phyloP scores from a whole-genome alignment of 2,797 vertebrate species.

The Dendrocincla tyrannina region DNA sequence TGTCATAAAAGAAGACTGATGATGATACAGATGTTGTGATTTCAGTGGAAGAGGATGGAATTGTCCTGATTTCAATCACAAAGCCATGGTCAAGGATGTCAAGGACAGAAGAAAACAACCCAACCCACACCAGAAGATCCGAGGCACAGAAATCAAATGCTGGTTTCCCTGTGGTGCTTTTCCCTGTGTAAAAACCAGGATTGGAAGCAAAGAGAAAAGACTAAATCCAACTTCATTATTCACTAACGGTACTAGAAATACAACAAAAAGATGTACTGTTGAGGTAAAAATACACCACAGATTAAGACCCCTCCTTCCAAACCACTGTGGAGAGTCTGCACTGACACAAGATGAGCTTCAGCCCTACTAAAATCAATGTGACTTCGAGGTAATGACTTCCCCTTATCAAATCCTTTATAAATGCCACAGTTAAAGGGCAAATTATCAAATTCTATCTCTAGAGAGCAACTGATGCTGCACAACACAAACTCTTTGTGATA shows the following conservation, averaged over 20 bases:
- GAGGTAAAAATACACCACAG: background rate
- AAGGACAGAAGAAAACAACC: background rate
- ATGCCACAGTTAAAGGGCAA: background rate
- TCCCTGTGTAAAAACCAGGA: background rate
- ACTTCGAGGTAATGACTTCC: background rate
- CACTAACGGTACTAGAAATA: background rate
- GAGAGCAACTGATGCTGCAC: background rate
- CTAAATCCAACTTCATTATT: background rate
- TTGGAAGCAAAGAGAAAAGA: background rate
- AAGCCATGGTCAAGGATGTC: background rate
- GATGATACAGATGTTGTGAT: background rate
- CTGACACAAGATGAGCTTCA: accelerated
- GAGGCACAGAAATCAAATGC: background rate
- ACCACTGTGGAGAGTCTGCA: background rate
- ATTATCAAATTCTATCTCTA: background rate
- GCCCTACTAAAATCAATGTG: background rate
- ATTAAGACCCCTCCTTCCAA: background rate
- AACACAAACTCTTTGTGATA: background rate
- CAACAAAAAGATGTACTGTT: background rate
- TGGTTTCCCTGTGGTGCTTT: background rate
- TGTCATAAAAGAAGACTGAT: background rate
- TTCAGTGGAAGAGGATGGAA: background rate
- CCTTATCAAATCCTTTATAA: background rate
- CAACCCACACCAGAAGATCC: background rate
- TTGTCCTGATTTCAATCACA: background rate